phyloP scores from a whole-genome alignment of 2,797 vertebrate species.

The Schizopygopsis pylzovi region DNA sequence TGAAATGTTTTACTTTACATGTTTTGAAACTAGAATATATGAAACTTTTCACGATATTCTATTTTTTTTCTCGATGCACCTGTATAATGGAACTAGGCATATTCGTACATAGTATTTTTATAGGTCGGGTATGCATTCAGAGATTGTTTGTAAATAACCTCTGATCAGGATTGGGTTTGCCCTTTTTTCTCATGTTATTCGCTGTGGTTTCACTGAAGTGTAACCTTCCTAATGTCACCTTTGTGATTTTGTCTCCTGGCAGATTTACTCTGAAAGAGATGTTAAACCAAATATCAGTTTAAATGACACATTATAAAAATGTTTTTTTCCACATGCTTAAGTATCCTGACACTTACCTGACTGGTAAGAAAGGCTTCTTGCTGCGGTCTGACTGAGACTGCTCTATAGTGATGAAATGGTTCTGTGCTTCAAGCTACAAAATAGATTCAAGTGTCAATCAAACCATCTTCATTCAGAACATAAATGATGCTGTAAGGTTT shows the following conservation, averaged over 20 bases:
- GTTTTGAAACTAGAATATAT: too few relatives aligned
- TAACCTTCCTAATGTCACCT: constrained; percentile 89
- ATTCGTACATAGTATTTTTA: too few relatives aligned
- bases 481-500: not conserved
- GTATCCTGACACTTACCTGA: constrained; percentile 80
- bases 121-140: not conserved
- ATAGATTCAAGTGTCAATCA: constrained; percentile 1
- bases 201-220: constrained; percentile 95
- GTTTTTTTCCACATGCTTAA: not conserved
- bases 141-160: constrained; percentile 73
- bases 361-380: constrained; percentile 87
- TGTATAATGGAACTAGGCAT: too few relatives aligned
- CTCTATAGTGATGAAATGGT: constrained; percentile 86
- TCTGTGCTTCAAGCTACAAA: constrained; percentile 83
- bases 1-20: too few relatives aligned
- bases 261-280: constrained; percentile 81
- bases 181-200: constrained; percentile 98
- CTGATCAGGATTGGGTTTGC: constrained; percentile 97
- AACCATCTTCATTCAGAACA: not conserved
- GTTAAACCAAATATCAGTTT: not conserved
- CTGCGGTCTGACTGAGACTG: constrained; percentile 93
- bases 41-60: too few relatives aligned
- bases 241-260: constrained; percentile 84
- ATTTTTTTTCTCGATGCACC: too few relatives aligned
- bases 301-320: not conserved